A percentile compares a stretch with the other conserved stretches of the same genome.
Conservation (phyloP, 35 echinoderm and acorn worm species). For the Diadema setosum region DNA sequence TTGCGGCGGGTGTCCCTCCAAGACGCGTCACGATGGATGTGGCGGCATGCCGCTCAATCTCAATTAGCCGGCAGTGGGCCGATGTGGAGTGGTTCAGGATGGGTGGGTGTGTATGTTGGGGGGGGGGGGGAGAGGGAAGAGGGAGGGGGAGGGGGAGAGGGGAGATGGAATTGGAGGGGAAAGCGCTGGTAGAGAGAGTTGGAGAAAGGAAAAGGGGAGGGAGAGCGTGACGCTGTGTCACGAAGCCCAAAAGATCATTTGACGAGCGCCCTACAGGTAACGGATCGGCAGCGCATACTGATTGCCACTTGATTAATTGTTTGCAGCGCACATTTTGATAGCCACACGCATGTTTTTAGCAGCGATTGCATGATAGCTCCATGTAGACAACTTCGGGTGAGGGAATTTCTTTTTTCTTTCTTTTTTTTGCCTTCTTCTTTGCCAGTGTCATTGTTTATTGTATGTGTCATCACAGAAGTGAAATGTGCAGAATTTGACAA, state of each 20-base stretch:
- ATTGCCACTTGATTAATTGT: constrained; percentile 18
- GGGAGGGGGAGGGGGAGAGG: not conserved
- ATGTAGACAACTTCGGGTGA: too few relatives aligned
- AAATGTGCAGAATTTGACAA: too few relatives aligned
- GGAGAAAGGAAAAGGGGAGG: not conserved
- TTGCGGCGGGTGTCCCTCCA: too few relatives aligned
- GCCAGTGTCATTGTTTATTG: too few relatives aligned
- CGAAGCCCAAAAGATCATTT: not conserved
- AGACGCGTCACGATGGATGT: too few relatives aligned
- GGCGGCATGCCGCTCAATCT: too few relatives aligned
- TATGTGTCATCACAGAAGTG: too few relatives aligned
- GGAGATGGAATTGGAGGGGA: not conserved
- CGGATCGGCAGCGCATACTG: not conserved
- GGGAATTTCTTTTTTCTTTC: too few relatives aligned
- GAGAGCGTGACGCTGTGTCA: not conserved
- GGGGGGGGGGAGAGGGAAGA: not conserved
- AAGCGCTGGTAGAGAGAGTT: not conserved
- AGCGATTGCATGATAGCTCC: too few relatives aligned
- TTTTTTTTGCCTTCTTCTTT: too few relatives aligned
- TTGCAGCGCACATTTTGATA: not conserved
- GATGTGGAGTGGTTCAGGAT: not conserved
- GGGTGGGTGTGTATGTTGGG: not conserved
- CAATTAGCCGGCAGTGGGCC: too few relatives aligned
- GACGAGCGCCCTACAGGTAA: constrained; percentile 15
- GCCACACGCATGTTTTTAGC: not conserved